Evolutionary conservation across 2,113 vertebrate genomes (phyloP), one percentile per base, ranked within the genome.

Genomic region (Hippocampus barbouri): DNA sequence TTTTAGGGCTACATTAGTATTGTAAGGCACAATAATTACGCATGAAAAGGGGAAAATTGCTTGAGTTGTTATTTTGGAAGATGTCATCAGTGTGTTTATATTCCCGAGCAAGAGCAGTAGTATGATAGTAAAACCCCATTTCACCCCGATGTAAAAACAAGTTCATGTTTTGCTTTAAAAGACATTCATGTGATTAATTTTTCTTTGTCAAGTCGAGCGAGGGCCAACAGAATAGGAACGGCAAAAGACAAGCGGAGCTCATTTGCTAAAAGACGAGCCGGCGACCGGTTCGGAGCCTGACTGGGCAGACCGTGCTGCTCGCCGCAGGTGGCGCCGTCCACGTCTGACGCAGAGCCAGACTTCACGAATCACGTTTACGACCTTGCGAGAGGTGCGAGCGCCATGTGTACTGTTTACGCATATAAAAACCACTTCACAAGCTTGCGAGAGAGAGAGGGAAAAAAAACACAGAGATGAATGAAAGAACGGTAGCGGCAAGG

Each of bases 381-480:
- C 61, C 71, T 68, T 68, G 40, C 47, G 25, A 69, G 75, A 85
- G 76, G 79, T 81, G 79, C 40, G 69, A 81, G 65, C 68, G 45
- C 45, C 45, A 47, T 15, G 79, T 38, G 34, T 38, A 38, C 34
- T 88, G 83, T 86, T 89, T 87, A 84, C 83, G 80, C 79, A 20
- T 60, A 80, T 64, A 76, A 84, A 75, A 27, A 60, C 12, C 56
- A 59, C 23, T 89, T 87, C 84, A 88, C 78, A 53, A 79, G 86
- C 77, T 57, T 74, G 74, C 70, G 68, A 82, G 78, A 73, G 75
- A 79, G 73, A 82, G 81, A 85, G 68, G 70, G 66, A 61, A 75
- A 85, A 86, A 86, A 89, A 88, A 83, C 43, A 53, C 83, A 86
- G 0, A 34, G 34, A 85, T 76, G 82, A 84, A 82, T 84, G 80